phyloP scores from a whole-genome alignment of 1,140 invertebrate species.

The Aphaenogaster rudis region DNA sequence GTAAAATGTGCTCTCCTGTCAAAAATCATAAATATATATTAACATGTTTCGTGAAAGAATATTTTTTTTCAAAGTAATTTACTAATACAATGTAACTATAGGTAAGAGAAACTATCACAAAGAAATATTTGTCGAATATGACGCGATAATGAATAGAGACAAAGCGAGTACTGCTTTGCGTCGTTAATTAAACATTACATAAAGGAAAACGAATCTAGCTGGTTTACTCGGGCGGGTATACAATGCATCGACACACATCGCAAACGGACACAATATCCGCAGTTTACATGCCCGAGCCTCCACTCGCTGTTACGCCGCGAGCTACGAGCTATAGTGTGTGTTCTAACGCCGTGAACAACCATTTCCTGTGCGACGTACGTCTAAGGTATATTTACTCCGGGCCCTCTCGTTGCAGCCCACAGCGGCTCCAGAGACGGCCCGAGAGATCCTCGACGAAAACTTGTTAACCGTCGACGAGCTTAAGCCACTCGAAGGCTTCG shows the following conservation, averaged over 20 bases:
- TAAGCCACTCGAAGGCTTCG: constrained; percentile 69
- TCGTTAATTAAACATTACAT: background rate
- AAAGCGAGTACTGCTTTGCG: background rate
- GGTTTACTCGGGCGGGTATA: background rate
- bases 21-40: background rate
- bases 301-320: constrained; percentile 34
- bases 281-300: constrained; percentile 35
- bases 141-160: background rate
- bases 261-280: constrained; percentile 32
- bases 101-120: background rate
- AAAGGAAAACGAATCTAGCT: background rate
- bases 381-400: constrained; percentile 61
- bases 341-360: constrained; percentile 56
- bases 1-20: background rate
- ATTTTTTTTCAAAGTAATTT: background rate
- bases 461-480: constrained; percentile 68
- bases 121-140: constrained; percentile 4
- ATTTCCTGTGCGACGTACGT: constrained; percentile 57
- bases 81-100: background rate
- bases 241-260: background rate
- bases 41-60: background rate
- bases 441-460: constrained; percentile 65
- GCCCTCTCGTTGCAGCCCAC: constrained; percentile 37
- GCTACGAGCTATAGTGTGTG: constrained; percentile 33
- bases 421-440: constrained; percentile 17